A percentile compares a stretch with the other conserved stretches of the same genome.
These are phyloP conservation scores for Athene noctua DNA, from an alignment of 2,113 vertebrate genomes.

Conservation along the genomic window DNA sequence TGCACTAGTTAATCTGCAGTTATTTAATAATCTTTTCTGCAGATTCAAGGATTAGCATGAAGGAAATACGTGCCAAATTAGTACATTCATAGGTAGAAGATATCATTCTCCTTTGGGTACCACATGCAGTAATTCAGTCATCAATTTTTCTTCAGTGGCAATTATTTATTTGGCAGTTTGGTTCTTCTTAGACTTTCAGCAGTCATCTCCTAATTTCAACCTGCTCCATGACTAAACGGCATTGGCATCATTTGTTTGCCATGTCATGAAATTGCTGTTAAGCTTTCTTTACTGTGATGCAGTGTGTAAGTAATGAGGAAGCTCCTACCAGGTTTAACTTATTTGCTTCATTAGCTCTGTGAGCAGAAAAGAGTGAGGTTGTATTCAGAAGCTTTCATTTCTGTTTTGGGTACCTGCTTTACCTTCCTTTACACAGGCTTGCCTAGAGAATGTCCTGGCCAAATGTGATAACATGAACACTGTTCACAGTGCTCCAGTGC, in stretches of 20 bases:
- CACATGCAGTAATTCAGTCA: background rate
- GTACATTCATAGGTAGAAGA: background rate
- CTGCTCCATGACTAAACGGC: background rate
- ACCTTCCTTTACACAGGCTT: background rate
- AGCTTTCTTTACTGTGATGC: background rate
- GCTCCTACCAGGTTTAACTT: background rate
- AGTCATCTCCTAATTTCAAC: background rate
- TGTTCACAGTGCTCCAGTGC: background rate
- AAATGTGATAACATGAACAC: background rate
- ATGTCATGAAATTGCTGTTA: background rate
- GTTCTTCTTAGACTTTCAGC: background rate
- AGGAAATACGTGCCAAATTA: background rate
- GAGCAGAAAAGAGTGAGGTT: background rate
- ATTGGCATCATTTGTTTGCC: background rate
- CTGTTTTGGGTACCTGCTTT: background rate
- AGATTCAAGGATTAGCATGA: conserved; percentile 1
- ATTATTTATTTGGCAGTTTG: background rate
- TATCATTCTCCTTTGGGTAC: background rate
- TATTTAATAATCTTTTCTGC: background rate
- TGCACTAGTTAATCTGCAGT: background rate
- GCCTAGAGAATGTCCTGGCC: background rate
- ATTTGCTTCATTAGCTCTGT: background rate
- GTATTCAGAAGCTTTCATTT: background rate
- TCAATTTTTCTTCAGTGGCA: background rate
- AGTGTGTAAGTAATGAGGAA: background rate